Conservation (phyloP, 1,140 invertebrate genomes). For the Teleogryllus occipitalis region DNA sequence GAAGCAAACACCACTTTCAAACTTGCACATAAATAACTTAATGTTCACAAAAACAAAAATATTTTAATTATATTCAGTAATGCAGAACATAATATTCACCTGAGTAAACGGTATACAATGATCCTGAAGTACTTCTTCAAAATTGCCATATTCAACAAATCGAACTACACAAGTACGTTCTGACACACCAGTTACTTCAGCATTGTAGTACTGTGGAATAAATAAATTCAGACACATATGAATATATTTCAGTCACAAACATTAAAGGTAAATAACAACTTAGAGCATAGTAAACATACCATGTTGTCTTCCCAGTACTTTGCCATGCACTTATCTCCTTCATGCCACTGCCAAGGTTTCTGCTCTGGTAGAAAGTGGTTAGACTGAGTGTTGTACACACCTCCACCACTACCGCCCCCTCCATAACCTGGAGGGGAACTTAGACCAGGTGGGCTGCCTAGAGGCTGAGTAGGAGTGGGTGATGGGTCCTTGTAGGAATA, state of each 20-base stretch:
- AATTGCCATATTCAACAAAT: constrained; percentile 80
- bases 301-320: constrained; percentile 89
- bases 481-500: constrained; percentile 18
- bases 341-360: constrained; percentile 52
- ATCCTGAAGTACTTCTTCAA: constrained; percentile 73
- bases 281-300: constrained; percentile 39
- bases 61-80: background rate
- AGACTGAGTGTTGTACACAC: constrained; percentile 11
- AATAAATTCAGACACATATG: constrained; percentile 13
- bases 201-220: constrained; percentile 70
- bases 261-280: too few relatives aligned
- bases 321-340: constrained; percentile 74
- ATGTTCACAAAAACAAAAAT: background rate
- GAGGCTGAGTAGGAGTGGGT: background rate
- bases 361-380: constrained; percentile 26
- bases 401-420: background rate
- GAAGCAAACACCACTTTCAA: background rate
- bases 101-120: constrained; percentile 62
- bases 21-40: background rate
- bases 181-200: constrained; percentile 68
- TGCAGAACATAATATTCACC: constrained; percentile 9
- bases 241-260: too few relatives aligned
- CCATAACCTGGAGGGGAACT: background rate
- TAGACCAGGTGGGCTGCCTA: background rate
- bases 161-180: constrained; percentile 72